Conservation (phyloP, 2,797 vertebrate genomes). For the Scolopax bukidnonensis region DNA sequence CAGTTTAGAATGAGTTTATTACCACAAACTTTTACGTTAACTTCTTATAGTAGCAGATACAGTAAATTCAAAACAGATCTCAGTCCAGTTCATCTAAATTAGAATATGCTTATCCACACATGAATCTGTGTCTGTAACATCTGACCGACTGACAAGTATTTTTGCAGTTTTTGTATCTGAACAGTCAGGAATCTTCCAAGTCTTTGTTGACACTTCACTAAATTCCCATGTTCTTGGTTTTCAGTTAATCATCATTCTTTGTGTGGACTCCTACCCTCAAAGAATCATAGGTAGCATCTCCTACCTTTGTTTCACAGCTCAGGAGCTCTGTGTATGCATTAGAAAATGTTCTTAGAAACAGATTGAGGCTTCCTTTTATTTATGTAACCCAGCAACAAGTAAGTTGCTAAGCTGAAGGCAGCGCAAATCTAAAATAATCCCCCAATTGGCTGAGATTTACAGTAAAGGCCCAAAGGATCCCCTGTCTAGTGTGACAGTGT, state of each 20-base stretch:
- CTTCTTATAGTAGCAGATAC: not conserved
- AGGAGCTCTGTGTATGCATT: not conserved
- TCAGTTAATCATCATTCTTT: not conserved
- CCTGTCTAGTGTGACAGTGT: not conserved
- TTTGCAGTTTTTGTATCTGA: not conserved
- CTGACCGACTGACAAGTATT: not conserved
- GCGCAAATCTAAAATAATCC: not conserved
- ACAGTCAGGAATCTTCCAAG: not conserved
- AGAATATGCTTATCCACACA: not conserved
- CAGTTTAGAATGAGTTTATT: not conserved
- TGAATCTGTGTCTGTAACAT: not conserved
- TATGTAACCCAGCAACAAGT: not conserved
- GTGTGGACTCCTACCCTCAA: not conserved
- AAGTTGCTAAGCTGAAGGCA: not conserved
- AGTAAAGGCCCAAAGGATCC: not conserved
- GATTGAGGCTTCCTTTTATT: not conserved
- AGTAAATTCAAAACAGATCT: not conserved
- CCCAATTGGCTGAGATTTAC: not conserved
- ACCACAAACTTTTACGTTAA: not conserved
- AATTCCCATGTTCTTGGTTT: not conserved
- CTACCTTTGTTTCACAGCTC: not conserved
- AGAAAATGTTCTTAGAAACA: not conserved
- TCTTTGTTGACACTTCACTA: not conserved
- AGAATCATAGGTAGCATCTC: not conserved
- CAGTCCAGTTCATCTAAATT: not conserved